Evolutionary conservation across 2,888 invertebrate species (phyloP).

Genomic region (Netelia melanura): DNA sequence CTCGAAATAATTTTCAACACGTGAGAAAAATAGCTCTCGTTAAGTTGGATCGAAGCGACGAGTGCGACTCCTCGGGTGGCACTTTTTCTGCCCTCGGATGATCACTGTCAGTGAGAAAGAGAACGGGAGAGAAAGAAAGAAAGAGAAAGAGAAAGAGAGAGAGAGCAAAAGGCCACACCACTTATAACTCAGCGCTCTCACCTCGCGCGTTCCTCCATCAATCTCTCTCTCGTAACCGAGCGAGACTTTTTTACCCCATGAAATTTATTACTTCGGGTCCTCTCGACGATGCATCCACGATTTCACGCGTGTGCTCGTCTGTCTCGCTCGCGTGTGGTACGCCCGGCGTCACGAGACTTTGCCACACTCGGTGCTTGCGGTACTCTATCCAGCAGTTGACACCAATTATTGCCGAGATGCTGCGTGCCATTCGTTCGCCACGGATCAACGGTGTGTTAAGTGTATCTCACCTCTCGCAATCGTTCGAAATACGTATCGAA

Average conservation of each 20-base stretch:
- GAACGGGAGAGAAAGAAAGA: conserved; percentile 38
- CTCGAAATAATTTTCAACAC: conserved; percentile 73
- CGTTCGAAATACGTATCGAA: conserved; percentile 40
- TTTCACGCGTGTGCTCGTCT: conserved; percentile 60
- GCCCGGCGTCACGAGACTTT: conserved; percentile 51
- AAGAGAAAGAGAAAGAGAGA: conserved; percentile 40
- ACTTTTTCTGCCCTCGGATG: conserved; percentile 77
- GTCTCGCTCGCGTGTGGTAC: conserved; percentile 59
- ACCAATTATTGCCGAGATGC: conserved; percentile 65
- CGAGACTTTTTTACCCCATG: conserved; percentile 77
- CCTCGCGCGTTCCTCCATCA: conserved; percentile 80
- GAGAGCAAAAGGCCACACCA: conserved; percentile 75
- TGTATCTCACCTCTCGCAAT: conserved; percentile 34
- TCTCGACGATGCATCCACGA: conserved; percentile 62
- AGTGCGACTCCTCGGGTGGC: conserved; percentile 76
- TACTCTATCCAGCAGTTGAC: conserved; percentile 65
- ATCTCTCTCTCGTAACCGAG: conserved; percentile 78
- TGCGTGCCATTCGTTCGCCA: conserved; percentile 36
- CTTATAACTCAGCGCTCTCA: conserved; percentile 78
- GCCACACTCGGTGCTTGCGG: conserved; percentile 49
- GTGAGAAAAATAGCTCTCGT: conserved; percentile 69
- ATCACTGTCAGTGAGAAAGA: conserved; percentile 75
- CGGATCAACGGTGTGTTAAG: conserved; percentile 10
- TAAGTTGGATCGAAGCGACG: conserved; percentile 71
- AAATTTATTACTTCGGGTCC: conserved; percentile 78